Percentiles rank a stretch among this genome's conserved stretches.
Evolutionary conservation across 1,140 invertebrate species (phyloP).

Genomic region (Oryctes rhinoceros): DNA sequence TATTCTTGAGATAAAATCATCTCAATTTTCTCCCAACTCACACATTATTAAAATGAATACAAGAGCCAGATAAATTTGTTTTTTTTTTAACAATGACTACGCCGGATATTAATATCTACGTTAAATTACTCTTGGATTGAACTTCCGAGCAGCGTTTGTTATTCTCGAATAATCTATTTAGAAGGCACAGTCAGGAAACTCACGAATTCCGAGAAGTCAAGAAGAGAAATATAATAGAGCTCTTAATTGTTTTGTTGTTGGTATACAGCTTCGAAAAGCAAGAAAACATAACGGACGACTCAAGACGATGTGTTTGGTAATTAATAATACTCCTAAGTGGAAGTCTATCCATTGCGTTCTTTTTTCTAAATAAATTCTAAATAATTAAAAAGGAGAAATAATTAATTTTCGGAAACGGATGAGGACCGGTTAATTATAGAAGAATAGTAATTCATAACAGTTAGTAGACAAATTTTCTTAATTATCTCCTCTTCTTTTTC

Average conservation of each 20-base stretch:
- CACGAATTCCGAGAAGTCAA: conserved; percentile 8
- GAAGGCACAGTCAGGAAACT: not conserved
- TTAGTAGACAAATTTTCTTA: conserved; percentile 15
- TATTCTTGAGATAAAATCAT: no score
- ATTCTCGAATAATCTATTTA: not conserved
- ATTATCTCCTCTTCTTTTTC: not conserved
- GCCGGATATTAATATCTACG: not conserved
- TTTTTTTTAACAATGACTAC: not conserved
- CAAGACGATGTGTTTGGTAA: not conserved
- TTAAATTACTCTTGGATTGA: not conserved
- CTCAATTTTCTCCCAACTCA: no score
- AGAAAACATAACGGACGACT: not conserved
- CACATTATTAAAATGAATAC: no score
- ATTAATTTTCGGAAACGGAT: not conserved
- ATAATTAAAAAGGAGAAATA: not conserved
- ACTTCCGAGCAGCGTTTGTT: not conserved
- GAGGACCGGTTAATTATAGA: conserved; percentile 1
- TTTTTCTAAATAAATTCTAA: not conserved
- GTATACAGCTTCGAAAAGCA: not conserved
- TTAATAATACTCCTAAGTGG: not conserved
- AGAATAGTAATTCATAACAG: not conserved
- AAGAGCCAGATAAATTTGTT: not conserved
- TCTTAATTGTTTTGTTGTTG: not conserved
- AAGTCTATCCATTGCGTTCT: not conserved
- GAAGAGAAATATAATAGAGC: not conserved